phyloP scores from a whole-genome alignment of 2,797 vertebrate genomes.

The Molothrus ater region DNA sequence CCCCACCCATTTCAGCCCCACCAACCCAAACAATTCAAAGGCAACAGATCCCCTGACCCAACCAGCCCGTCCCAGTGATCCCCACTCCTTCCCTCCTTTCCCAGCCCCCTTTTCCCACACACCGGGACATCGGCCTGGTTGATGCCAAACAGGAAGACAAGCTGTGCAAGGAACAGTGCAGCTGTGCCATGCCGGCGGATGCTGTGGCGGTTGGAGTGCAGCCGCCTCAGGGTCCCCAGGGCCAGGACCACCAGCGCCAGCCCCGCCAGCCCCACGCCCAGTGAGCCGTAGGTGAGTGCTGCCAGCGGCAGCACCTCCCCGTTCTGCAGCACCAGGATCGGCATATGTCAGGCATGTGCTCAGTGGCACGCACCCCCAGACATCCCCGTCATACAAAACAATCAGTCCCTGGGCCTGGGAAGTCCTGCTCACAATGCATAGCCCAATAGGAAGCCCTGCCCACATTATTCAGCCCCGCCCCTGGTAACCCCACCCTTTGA shows the following conservation, averaged over 20 bases:
- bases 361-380: too few species aligned
- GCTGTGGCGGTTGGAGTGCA: slow-evolving; percentile 88
- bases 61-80: not conserved
- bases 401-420: not conserved
- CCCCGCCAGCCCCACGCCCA: slow-evolving; percentile 87
- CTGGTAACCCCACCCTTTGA: not conserved
- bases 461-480: not conserved
- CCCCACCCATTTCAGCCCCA: not conserved
- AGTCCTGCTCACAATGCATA: not conserved
- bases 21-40: not conserved
- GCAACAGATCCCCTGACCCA: not conserved
- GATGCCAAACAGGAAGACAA: slow-evolving; percentile 93
- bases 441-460: not conserved
- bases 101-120: not conserved
- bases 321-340: slow-evolving; percentile 76
- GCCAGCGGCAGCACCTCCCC: slow-evolving; percentile 92
- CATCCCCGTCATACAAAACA: not conserved
- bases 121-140: slow-evolving; percentile 93
- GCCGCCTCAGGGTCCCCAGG: slow-evolving; percentile 81
- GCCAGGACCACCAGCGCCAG: slow-evolving; percentile 87
- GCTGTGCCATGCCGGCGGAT: slow-evolving; percentile 86
- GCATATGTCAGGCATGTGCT: not conserved
- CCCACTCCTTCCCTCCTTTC: not conserved
- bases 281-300: slow-evolving; percentile 86
- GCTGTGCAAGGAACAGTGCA: slow-evolving; percentile 87